Conservation (phyloP, 1,140 invertebrate species). For the Zophobas morio region DNA sequence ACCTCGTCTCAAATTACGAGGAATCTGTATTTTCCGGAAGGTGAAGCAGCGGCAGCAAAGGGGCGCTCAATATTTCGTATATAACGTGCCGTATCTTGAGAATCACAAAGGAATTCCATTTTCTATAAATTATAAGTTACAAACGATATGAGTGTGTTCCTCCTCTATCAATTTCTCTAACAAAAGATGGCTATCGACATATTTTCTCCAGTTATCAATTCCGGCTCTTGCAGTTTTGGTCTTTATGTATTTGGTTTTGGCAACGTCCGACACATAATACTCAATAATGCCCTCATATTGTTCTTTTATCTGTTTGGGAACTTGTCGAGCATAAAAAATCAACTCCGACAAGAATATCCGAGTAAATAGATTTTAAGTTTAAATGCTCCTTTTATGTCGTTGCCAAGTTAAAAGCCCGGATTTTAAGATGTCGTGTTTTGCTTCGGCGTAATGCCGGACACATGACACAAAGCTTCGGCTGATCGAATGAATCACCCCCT, state of each 20-base stretch:
- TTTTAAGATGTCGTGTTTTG: not conserved
- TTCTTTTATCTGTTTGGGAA: conserved; percentile 53
- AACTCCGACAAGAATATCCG: conserved; percentile 51
- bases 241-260: conserved; percentile 55
- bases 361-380: conserved; percentile 59
- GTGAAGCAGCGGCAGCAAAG: too few species aligned
- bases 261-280: conserved; percentile 53
- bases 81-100: conserved; percentile 53
- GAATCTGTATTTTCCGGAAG: too few species aligned
- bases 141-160: conserved; percentile 54
- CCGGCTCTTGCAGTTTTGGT: conserved; percentile 47
- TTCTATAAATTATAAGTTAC: conserved; percentile 56
- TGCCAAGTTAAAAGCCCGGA: conserved; percentile 49
- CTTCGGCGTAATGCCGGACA: not conserved
- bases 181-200: conserved; percentile 58
- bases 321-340: conserved; percentile 56
- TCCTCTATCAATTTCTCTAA: conserved; percentile 55
- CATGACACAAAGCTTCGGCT: not conserved
- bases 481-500: not conserved
- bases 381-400: conserved; percentile 56
- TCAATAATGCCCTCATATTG: conserved; percentile 51
- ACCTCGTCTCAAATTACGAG: too few species aligned
- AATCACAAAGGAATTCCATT: conserved; percentile 56
- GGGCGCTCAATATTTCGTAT: conserved; percentile 21
- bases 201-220: conserved; percentile 53